Evolutionary conservation across 2,888 invertebrate genomes (phyloP).

Genomic region (Griposia aprilina): DNA sequence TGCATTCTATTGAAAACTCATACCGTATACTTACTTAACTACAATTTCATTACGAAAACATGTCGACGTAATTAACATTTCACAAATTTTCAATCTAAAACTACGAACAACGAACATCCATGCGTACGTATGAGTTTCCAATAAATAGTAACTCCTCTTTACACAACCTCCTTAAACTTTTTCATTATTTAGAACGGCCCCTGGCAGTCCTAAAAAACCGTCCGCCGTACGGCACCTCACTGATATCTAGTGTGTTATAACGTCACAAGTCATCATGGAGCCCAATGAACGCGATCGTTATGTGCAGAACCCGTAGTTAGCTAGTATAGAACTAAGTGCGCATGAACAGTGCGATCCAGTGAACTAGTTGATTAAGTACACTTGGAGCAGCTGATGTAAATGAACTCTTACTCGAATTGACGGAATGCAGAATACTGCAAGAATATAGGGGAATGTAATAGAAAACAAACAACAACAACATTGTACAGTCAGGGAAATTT

Average conservation of each 20-base stretch:
- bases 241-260: background rate
- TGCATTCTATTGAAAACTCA: background rate
- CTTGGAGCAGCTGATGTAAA: background rate
- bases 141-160: background rate
- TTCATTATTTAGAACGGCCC: background rate
- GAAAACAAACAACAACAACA: background rate
- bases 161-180: background rate
- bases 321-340: slow-evolving; percentile 7
- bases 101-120: background rate
- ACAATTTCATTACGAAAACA: background rate
- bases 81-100: background rate
- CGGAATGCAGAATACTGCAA: slow-evolving; percentile 6
- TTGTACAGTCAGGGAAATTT: background rate
- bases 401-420: slow-evolving; percentile 1
- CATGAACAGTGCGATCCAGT: slow-evolving; percentile 10
- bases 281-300: background rate
- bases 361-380: background rate
- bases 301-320: slow-evolving; percentile 2
- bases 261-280: background rate
- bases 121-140: background rate
- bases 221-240: slow-evolving; percentile 22
- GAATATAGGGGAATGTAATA: background rate
- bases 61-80: too few species aligned
- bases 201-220: slow-evolving; percentile 16
- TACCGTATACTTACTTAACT: background rate